Conservation (phyloP, 1,140 invertebrate genomes). For the Callitettix versicolor region DNA sequence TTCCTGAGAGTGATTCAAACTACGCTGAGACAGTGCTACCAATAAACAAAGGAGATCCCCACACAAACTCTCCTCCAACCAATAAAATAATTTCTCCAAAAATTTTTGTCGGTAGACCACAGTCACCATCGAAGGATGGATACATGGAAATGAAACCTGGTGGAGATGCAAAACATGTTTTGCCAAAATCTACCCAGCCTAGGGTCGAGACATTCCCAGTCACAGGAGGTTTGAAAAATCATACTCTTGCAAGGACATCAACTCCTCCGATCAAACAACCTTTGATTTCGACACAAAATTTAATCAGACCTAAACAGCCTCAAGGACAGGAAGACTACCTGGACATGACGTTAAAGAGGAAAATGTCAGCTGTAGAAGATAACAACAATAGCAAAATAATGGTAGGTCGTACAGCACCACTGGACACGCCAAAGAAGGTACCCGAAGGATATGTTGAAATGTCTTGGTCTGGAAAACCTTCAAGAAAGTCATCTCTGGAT, state of each 20-base stretch:
- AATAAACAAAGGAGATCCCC: slow-evolving; percentile 10
- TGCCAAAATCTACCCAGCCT: slow-evolving; percentile 18
- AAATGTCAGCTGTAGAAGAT: slow-evolving; percentile 21
- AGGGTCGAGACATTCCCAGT: slow-evolving; percentile 18
- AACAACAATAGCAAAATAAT: slow-evolving; percentile 30
- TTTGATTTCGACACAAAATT: slow-evolving; percentile 17
- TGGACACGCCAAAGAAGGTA: slow-evolving; percentile 36
- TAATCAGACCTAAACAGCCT: slow-evolving; percentile 8
- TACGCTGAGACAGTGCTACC: slow-evolving; percentile 30
- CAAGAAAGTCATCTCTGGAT: slow-evolving; percentile 26
- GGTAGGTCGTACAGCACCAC: slow-evolving; percentile 30
- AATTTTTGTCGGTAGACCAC: slow-evolving; percentile 17
- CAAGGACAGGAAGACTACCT: slow-evolving; percentile 32
- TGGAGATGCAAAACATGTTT: slow-evolving; percentile 21
- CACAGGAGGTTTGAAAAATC: slow-evolving; percentile 1
- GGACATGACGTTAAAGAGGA: slow-evolving; percentile 30
- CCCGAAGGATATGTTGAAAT: slow-evolving; percentile 52
- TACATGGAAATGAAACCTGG: slow-evolving; percentile 38
- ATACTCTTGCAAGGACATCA: slow-evolving; percentile 1
- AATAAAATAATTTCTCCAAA: slow-evolving; percentile 10
- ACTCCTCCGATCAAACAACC: slow-evolving; percentile 19
- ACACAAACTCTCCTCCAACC: slow-evolving; percentile 17
- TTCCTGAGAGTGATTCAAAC: slow-evolving; percentile 24
- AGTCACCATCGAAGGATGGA: slow-evolving; percentile 13
- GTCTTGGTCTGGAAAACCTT: slow-evolving; percentile 33